Conservation (phyloP, 2,888 invertebrate species). For the Thera obeliscata region DNA sequence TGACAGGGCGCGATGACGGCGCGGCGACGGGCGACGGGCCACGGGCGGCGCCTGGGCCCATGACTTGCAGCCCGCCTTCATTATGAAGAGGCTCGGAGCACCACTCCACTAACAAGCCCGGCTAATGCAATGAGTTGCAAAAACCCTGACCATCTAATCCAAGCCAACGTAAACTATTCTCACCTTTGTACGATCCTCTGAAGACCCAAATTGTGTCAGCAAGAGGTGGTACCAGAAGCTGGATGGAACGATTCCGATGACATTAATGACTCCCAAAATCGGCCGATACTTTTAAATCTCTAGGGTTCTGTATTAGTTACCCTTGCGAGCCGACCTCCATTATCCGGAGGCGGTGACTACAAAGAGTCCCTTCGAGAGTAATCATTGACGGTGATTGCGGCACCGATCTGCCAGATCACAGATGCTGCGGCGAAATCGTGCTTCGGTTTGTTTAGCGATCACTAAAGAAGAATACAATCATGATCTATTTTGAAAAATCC, state of each 20-base stretch:
- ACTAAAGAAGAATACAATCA: slow-evolving; percentile 16
- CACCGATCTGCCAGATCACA: slow-evolving; percentile 50
- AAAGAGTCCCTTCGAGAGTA: slow-evolving; percentile 67
- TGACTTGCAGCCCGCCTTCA: slow-evolving; percentile 81
- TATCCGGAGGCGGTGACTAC: slow-evolving; percentile 70
- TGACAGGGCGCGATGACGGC: slow-evolving; percentile 77
- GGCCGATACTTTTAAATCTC: slow-evolving; percentile 65
- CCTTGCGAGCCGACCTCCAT: slow-evolving; percentile 58
- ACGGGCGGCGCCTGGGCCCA: slow-evolving; percentile 70
- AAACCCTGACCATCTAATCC: slow-evolving; percentile 57
- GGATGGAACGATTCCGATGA: slow-evolving; percentile 71
- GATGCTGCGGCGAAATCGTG: slow-evolving; percentile 50
- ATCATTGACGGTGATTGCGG: slow-evolving; percentile 69
- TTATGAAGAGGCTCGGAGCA: slow-evolving; percentile 63
- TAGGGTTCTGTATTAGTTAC: slow-evolving; percentile 68
- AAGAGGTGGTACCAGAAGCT: slow-evolving; percentile 65
- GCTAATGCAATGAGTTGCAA: slow-evolving; percentile 84
- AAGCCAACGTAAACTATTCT: slow-evolving; percentile 46
- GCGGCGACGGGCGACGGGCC: slow-evolving; percentile 67
- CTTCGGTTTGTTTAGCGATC: slow-evolving; percentile 53
- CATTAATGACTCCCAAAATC: slow-evolving; percentile 78
- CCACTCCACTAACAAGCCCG: slow-evolving; percentile 77
- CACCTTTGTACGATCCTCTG: slow-evolving; percentile 45
- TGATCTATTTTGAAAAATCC: slow-evolving; percentile 18
- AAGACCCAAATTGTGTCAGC: slow-evolving; percentile 51